phyloP scores from a whole-genome alignment of 2,888 invertebrate species.

The Drosophila testacea region DNA sequence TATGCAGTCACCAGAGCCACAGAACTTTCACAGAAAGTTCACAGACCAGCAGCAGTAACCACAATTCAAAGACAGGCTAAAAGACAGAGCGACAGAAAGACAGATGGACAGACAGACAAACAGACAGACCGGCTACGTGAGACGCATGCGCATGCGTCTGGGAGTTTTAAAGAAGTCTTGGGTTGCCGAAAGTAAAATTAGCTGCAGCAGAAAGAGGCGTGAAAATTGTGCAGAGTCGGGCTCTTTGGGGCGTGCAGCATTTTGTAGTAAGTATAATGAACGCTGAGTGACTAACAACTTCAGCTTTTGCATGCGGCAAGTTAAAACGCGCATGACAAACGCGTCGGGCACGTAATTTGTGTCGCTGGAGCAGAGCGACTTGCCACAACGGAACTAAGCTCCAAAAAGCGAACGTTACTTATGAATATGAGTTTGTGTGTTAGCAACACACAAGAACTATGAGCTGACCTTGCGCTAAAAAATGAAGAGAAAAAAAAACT shows the following conservation, averaged over 20 bases:
- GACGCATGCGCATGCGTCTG: conserved; percentile 71
- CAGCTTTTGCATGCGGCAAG: conserved; percentile 58
- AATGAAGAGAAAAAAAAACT: conserved; percentile 19
- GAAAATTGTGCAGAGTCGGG: conserved; percentile 34
- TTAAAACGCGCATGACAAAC: conserved; percentile 59
- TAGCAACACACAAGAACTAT: conserved; percentile 50
- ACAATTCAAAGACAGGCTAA: conserved; percentile 11
- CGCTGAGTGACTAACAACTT: conserved; percentile 49
- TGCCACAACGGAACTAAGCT: conserved; percentile 49
- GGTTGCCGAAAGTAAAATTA: conserved; percentile 71
- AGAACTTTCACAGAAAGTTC: conserved; percentile 77
- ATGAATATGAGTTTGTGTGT: conserved; percentile 42
- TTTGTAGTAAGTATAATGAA: conserved; percentile 38
- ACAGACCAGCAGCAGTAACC: conserved; percentile 39
- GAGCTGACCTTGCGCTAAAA: conserved; percentile 72
- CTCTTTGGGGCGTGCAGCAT: conserved; percentile 29
- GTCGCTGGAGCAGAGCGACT: conserved; percentile 46
- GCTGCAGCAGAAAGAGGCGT: conserved; percentile 54
- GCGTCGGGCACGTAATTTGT: conserved; percentile 71
- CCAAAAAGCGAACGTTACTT: conserved; percentile 54
- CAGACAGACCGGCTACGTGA: conserved; percentile 57
- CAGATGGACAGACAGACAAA: background rate
- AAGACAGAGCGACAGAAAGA: background rate
- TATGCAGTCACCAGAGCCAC: conserved; percentile 57
- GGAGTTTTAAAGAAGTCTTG: conserved; percentile 10